phyloP scores from a whole-genome alignment of 2,113 vertebrate genomes.

The Platycercus adscitus region DNA sequence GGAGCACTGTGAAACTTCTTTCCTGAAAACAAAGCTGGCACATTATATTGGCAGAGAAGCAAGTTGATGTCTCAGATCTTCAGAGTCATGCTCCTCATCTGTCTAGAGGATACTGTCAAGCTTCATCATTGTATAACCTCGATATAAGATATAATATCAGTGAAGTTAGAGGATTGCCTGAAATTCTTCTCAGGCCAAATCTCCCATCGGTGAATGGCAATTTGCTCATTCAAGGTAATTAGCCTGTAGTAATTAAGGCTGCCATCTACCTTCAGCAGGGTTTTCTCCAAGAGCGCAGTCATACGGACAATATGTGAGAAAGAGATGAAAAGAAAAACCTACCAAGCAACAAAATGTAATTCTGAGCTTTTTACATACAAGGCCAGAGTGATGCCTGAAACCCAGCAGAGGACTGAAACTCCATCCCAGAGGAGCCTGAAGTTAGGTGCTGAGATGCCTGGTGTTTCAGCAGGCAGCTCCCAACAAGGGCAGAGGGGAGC shows the following conservation, averaged over 20 bases:
- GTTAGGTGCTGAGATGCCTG: not conserved
- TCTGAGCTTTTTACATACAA: not conserved
- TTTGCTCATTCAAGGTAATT: slow-evolving; percentile 41
- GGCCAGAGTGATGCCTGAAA: not conserved
- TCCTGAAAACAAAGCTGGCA: not conserved
- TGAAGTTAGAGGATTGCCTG: not conserved
- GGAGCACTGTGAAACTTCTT: not conserved
- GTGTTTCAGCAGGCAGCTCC: not conserved
- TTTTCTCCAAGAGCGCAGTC: not conserved
- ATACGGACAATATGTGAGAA: not conserved
- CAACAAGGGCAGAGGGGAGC: not conserved
- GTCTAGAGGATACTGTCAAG: not conserved
- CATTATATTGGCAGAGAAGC: not conserved
- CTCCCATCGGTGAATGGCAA: not conserved
- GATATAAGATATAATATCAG: not conserved
- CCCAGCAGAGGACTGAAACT: not conserved
- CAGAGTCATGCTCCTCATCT: not conserved
- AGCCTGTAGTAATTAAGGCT: slow-evolving; percentile 14
- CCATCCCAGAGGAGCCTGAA: not conserved
- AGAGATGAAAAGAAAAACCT: not conserved
- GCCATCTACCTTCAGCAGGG: not conserved
- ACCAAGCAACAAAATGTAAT: not conserved
- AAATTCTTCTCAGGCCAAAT: not conserved
- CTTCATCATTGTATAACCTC: not conserved
- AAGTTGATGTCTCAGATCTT: not conserved